Percentiles rank a stretch among this genome's conserved stretches.
Evolutionary conservation across 2,888 invertebrate genomes (phyloP).

Genomic region (Fragum whitleyi): DNA sequence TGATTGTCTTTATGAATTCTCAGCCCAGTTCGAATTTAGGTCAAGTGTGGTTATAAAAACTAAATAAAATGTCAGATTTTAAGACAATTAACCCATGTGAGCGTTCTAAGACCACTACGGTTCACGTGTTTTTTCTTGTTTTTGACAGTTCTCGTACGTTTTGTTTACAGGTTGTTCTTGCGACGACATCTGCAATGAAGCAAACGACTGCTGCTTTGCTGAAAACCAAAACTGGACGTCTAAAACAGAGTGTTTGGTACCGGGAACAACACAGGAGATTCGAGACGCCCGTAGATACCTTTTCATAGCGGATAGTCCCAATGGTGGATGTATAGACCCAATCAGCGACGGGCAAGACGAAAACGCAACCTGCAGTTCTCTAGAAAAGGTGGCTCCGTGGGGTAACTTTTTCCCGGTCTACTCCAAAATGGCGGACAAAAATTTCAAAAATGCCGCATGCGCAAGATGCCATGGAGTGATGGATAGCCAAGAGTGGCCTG

Average conservation of each 20-base stretch:
- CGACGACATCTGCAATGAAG: not conserved
- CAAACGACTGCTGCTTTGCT: not conserved
- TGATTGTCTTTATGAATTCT: no score
- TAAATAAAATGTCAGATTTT: no score
- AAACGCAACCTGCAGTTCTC: not conserved
- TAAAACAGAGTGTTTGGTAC: not conserved
- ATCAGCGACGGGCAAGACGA: not conserved
- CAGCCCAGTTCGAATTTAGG: no score
- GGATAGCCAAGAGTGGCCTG: not conserved
- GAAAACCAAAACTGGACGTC: not conserved
- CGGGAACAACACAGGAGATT: not conserved
- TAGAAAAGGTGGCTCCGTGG: not conserved
- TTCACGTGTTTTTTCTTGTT: no score
- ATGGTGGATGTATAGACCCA: not conserved
- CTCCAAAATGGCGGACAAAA: not conserved
- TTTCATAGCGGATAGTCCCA: not conserved
- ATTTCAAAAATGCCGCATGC: conserved; percentile 7
- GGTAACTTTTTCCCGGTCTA: conserved; percentile 2
- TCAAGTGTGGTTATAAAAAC: no score
- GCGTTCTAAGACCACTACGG: no score
- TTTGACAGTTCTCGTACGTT: no score
- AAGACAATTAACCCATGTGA: no score
- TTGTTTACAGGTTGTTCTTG: conserved; percentile 9
- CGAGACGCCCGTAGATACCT: not conserved
- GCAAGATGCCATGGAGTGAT: not conserved